A percentile compares a stretch with the other conserved stretches of the same genome.
Evolutionary conservation across 2,113 vertebrate genomes (phyloP).

Genomic region (Sturnira hondurensis): DNA sequence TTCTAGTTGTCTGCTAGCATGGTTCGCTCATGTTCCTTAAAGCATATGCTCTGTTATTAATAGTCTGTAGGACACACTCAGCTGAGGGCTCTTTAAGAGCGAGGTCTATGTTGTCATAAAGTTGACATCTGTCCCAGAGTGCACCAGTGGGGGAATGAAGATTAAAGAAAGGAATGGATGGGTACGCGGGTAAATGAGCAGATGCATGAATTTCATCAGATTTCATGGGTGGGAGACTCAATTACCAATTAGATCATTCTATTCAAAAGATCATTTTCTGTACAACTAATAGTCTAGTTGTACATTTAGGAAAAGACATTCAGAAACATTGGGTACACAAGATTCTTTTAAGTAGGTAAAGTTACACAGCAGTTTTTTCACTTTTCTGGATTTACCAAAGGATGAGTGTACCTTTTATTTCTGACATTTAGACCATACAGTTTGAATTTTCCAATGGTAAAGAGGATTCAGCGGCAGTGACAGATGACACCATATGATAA

Average conservation of each 20-base stretch:
- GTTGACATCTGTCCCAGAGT: background rate
- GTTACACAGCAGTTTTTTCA: constrained; percentile 42
- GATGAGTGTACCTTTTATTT: constrained; percentile 47
- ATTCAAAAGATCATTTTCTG: background rate
- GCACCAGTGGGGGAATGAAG: background rate
- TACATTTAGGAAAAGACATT: background rate
- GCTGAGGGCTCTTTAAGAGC: background rate
- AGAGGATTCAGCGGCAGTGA: constrained; percentile 50
- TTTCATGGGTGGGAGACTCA: background rate
- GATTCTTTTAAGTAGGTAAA: constrained; percentile 30
- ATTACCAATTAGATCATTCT: background rate
- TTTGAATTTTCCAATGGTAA: constrained; percentile 50
- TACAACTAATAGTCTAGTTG: background rate
- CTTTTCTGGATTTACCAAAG: constrained; percentile 48
- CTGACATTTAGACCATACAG: constrained; percentile 43
- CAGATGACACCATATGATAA: constrained; percentile 59
- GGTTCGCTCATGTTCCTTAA: background rate
- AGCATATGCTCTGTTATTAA: background rate
- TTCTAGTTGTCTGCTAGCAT: background rate
- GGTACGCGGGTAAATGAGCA: background rate
- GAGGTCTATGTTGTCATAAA: background rate
- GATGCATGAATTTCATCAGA: background rate
- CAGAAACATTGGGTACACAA: constrained; percentile 1
- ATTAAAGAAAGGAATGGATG: background rate
- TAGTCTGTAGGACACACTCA: background rate